Conservation (phyloP, 1,140 invertebrate genomes). For the Eumeta japonica region DNA sequence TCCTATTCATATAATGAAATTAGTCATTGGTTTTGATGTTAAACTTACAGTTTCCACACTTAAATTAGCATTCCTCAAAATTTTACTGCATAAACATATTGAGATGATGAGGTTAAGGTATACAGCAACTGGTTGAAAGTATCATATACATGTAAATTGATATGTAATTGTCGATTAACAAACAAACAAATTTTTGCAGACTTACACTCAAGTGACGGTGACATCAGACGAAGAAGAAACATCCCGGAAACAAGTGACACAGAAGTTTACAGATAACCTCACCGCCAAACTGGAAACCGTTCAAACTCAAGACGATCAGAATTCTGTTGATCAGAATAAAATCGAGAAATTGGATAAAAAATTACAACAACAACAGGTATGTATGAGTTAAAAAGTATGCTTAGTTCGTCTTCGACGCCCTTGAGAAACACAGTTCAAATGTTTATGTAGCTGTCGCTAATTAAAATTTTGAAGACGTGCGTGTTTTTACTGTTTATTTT, state of each 20-base stretch:
- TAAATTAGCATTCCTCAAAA: neutral
- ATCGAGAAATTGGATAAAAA: conserved; percentile 47
- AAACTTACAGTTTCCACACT: neutral
- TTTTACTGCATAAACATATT: neutral
- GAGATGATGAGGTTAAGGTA: neutral
- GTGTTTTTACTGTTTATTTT: neutral
- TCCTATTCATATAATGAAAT: no score
- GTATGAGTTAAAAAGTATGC: neutral
- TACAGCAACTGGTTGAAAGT: neutral
- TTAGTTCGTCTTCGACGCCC: no score
- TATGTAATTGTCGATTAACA: neutral
- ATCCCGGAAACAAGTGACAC: conserved; percentile 61
- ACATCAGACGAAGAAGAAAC: conserved; percentile 74
- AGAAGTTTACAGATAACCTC: conserved; percentile 29
- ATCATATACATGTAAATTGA: neutral
- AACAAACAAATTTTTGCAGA: conserved; percentile 11
- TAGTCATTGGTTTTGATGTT: neutral
- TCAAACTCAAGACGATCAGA: conserved; percentile 6
- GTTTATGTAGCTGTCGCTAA: no score
- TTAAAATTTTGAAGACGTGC: neutral
- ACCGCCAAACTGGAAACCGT: conserved; percentile 29
- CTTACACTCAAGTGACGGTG: conserved; percentile 61
- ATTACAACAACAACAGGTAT: conserved; percentile 48
- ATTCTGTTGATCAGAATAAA: conserved; percentile 20
- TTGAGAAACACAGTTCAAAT: no score